Evolutionary conservation across 2,888 invertebrate genomes (phyloP).

Genomic region (Frankliniella intonsa): DNA sequence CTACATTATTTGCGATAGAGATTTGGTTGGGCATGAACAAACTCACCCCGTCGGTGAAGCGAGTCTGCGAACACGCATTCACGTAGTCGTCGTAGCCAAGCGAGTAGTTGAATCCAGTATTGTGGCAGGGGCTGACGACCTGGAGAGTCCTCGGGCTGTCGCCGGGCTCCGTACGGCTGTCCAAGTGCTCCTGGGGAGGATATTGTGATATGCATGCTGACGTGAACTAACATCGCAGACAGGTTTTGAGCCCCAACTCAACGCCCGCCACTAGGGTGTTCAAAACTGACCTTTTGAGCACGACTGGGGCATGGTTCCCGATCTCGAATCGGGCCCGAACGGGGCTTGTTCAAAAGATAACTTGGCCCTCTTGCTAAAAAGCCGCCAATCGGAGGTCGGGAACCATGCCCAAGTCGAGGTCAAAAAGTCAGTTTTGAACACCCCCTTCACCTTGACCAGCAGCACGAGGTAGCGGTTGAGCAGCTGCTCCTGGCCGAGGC

Average conservation of each 20-base stretch:
- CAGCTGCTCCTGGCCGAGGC: neutral
- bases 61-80: neutral
- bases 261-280: no score
- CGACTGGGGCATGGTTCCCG: no score
- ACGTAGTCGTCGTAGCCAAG: neutral
- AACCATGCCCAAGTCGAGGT: no score
- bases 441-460: neutral
- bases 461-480: conserved; percentile 14
- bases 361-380: no score
- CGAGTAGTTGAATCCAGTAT: neutral
- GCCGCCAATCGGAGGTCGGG: no score
- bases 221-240: neutral
- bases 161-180: no score
- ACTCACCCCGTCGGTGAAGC: neutral
- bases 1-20: no score
- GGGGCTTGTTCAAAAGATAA: no score
- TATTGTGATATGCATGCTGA: neutral
- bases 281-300: no score
- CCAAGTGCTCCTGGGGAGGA: no score
- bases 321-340: no score
- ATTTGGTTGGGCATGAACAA: neutral
- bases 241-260: neutral
- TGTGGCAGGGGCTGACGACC: neutral
- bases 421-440: no score
- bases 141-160: neutral